A percentile compares a stretch with the other conserved stretches of the same genome.
Conservation (phyloP, 2,113 vertebrate species). For the Hippolais icterina region DNA sequence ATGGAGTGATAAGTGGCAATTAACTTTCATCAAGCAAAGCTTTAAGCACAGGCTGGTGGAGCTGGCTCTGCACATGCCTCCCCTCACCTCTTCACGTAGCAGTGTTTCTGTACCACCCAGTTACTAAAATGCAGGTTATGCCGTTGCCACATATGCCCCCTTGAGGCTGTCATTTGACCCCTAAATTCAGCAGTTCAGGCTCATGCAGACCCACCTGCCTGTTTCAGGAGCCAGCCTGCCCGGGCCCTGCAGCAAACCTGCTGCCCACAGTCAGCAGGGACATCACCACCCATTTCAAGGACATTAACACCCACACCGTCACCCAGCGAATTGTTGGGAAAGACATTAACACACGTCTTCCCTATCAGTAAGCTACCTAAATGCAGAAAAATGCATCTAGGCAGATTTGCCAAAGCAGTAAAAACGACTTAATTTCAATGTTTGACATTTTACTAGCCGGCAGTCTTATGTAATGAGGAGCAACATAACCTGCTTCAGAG, state of each 20-base stretch:
- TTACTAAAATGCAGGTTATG: not conserved
- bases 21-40: not conserved
- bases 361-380: not conserved
- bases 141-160: not conserved
- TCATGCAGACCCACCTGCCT: not conserved
- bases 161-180: not conserved
- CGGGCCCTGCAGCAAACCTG: not conserved
- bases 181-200: not conserved
- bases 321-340: not conserved
- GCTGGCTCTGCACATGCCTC: not conserved
- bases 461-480: not conserved
- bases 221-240: not conserved
- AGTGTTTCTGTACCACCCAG: not conserved
- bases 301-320: not conserved
- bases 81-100: not conserved
- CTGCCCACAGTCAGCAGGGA: not conserved
- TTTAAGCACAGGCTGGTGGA: not conserved
- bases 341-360: not conserved
- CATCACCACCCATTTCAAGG: too few species aligned
- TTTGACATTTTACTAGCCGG: not conserved
- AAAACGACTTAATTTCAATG: conserved; percentile 39
- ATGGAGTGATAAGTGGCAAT: not conserved
- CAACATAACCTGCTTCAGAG: not conserved
- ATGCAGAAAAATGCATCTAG: not conserved
- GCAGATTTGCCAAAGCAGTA: not conserved